Percentiles rank a stretch among this genome's conserved stretches.
Conservation (phyloP, 2,888 invertebrate species). For the Agrotis clavis region DNA sequence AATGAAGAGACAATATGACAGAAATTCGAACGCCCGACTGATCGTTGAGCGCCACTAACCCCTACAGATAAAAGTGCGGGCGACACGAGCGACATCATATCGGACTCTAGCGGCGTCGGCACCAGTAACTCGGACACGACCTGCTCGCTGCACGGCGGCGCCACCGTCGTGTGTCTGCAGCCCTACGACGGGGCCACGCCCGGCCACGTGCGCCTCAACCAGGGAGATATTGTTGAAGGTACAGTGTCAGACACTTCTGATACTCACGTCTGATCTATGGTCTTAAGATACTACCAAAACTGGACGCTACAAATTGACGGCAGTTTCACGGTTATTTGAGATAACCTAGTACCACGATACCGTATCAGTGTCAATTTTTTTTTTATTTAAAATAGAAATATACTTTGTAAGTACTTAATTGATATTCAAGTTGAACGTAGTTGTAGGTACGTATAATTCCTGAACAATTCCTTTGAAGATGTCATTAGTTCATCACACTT, state of each 20-base stretch:
- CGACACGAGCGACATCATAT: slow-evolving; percentile 97
- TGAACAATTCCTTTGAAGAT: background rate
- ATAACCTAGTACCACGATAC: no score
- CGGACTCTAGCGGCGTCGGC: slow-evolving; percentile 97
- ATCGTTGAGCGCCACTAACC: slow-evolving; percentile 70
- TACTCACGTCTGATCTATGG: background rate
- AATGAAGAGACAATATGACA: slow-evolving; percentile 14
- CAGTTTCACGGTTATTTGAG: no score
- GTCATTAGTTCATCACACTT: slow-evolving; percentile 13
- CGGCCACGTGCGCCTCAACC: slow-evolving; percentile 95
- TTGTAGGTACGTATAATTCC: no score
- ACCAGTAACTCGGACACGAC: slow-evolving; percentile 96
- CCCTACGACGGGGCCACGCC: slow-evolving; percentile 94
- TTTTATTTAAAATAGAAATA: background rate
- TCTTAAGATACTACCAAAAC: background rate
- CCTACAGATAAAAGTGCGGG: slow-evolving; percentile 97
- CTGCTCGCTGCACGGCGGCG: slow-evolving; percentile 94
- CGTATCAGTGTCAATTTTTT: background rate
- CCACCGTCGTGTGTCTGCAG: slow-evolving; percentile 96
- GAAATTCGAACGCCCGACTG: slow-evolving; percentile 59
- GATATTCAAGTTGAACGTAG: background rate
- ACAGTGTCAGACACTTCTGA: slow-evolving; percentile 43
- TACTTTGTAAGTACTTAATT: background rate
- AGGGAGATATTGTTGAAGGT: slow-evolving; percentile 98
- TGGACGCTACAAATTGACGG: background rate